Percentiles rank a stretch among this genome's conserved stretches.
Evolutionary conservation across 2,888 invertebrate species (phyloP).

Genomic region (Myathropa florea): DNA sequence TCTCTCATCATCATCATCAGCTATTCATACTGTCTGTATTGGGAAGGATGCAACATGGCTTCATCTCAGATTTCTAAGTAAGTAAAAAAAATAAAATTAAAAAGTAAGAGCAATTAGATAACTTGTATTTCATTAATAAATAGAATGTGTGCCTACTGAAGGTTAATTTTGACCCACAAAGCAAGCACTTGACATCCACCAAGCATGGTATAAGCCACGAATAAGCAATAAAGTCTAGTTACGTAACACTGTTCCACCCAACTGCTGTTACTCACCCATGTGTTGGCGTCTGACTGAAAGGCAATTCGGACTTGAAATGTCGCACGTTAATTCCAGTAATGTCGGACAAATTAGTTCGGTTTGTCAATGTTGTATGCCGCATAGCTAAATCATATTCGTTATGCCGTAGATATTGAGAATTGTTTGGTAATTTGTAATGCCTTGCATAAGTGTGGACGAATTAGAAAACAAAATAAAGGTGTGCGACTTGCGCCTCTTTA

Average conservation of each 20-base stretch:
- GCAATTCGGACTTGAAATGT: conserved; percentile 5
- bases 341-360: conserved; percentile 35
- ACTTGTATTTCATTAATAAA: not conserved
- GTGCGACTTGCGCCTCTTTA: conserved; percentile 4
- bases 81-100: not conserved
- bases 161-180: not conserved
- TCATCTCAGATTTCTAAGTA: too few species aligned
- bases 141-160: not conserved
- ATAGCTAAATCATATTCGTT: conserved; percentile 30
- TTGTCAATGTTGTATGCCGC: conserved; percentile 24
- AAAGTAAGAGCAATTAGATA: not conserved
- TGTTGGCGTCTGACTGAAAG: not conserved
- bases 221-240: not conserved
- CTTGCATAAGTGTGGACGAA: conserved; percentile 2
- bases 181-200: not conserved
- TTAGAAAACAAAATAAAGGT: conserved; percentile 27
- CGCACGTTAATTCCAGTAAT: conserved; percentile 20
- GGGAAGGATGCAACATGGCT: too few species aligned
- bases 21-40: too few species aligned
- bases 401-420: conserved; percentile 23
- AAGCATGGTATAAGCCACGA: not conserved
- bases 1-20: too few species aligned
- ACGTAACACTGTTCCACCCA: not conserved
- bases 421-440: conserved; percentile 2
- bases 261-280: not conserved